A percentile compares a stretch with the other conserved stretches of the same genome.
These are phyloP conservation scores for Tupiocoris notatus DNA, from an alignment of 2,888 invertebrate species.

Conservation along the genomic window DNA sequence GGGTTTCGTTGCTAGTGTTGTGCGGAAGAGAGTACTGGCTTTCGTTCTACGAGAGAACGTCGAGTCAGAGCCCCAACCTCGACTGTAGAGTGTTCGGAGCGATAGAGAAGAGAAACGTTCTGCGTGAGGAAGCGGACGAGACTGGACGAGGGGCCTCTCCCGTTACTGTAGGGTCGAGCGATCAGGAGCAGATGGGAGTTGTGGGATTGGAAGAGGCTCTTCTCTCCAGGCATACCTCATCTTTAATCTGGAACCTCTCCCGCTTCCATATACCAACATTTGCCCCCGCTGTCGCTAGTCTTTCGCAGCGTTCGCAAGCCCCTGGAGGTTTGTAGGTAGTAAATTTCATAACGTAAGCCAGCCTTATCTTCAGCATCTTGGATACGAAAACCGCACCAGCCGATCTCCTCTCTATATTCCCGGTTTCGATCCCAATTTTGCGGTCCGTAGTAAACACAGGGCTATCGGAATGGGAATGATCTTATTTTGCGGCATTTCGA, in stretches of 20 bases:
- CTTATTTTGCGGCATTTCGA: too few species aligned
- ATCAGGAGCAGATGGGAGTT: background rate
- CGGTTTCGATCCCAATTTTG: too few species aligned
- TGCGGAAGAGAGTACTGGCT: background rate
- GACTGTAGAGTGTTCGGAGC: background rate
- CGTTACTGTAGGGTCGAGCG: background rate
- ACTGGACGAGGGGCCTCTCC: background rate
- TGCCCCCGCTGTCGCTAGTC: background rate
- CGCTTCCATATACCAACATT: background rate
- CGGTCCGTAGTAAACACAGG: too few species aligned
- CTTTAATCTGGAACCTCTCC: conserved; percentile 18
- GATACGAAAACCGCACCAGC: background rate
- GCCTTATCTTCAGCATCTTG: conserved; percentile 31
- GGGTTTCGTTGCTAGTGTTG: background rate
- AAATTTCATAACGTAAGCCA: conserved; percentile 34
- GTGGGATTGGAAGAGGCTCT: background rate
- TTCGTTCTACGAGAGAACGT: background rate
- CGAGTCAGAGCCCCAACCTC: background rate
- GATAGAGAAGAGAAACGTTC: background rate
- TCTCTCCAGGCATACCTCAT: conserved; percentile 23
- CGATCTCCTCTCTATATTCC: background rate
- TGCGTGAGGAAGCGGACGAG: background rate
- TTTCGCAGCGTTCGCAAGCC: background rate
- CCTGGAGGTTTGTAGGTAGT: background rate
- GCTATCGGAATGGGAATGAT: too few species aligned